Evolutionary conservation across 2,888 invertebrate genomes (phyloP), one percentile per base, ranked within the genome.

Genomic region (Escarpia spicata): DNA sequence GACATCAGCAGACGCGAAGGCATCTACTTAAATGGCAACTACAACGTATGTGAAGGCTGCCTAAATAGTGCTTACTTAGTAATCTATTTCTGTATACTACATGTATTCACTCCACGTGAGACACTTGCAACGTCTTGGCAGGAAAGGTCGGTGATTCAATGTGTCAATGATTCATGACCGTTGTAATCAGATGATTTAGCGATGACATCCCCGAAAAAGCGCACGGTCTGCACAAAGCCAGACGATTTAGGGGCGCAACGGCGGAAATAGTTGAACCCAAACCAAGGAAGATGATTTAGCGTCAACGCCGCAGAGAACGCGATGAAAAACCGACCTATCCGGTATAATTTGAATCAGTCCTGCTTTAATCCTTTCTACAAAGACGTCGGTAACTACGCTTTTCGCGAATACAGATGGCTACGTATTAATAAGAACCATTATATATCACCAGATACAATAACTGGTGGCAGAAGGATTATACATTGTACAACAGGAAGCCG

Each of bases 361-460:
- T 52, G 52, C 52, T 52, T 52, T 52, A 52, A 52, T 52, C 9
- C 52, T 52, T 52, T 6, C 75, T n/a, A n/a, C 3, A 75, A 19
- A 26, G 75, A 75, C 75, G 75, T 75, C 26, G 19, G 6, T 26
- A 26, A 26, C 75, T 75, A 26, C 26, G 75, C 75, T 4, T n/a
- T 75, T 6, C 26, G 26, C 19, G 75, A 75, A 26, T 75, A 75
- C 75, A 75, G 75, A 75, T 75, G 75, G 6, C 75, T 26, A 75
- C 75, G 26, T 26, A 75, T 75, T 75, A 75, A 75, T 75, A 75
- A n/a, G n/a, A 26, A 75, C 75, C 75, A 75, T 26, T 75, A 75
- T 75, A 75, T 75, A 75, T 75, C 75, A 26, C 75, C n/a, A 75
- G n/a, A 75, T 75, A 75, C 75, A 75, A 75, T 75, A 75, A 75